Conservation (phyloP, 2,113 vertebrate species). For the Prionailurus viverrinus region DNA sequence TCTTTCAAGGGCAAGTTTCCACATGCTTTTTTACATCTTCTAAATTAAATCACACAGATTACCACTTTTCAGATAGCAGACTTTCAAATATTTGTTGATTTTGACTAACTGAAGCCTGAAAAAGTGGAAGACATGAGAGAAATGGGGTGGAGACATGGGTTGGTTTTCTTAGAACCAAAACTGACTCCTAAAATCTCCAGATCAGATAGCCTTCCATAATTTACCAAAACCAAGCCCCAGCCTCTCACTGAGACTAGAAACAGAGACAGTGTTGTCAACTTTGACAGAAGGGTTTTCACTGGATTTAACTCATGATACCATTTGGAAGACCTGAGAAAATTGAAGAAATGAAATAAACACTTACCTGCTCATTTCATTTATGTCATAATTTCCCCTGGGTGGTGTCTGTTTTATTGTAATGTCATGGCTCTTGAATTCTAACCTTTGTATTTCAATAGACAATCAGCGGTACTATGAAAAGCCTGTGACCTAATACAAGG, state of each 20-base stretch:
- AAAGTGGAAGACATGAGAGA: background rate
- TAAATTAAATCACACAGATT: background rate
- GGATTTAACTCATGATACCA: background rate
- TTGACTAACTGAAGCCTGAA: background rate
- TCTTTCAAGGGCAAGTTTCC: background rate
- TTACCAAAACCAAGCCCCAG: background rate
- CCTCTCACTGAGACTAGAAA: background rate
- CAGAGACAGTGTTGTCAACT: background rate
- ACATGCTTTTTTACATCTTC: background rate
- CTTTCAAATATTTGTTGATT: background rate
- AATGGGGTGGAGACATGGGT: background rate
- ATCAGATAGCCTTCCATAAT: background rate
- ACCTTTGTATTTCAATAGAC: slow-evolving; percentile 65
- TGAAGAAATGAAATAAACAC: slow-evolving; percentile 54
- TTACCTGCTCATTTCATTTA: slow-evolving; percentile 54
- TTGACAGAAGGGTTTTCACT: background rate
- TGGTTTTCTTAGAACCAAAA: slow-evolving; percentile 25
- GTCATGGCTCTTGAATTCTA: slow-evolving; percentile 57
- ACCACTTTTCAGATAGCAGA: background rate
- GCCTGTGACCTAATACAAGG: slow-evolving; percentile 56
- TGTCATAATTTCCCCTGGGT: slow-evolving; percentile 43
- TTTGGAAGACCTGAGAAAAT: background rate
- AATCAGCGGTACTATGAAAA: slow-evolving; percentile 48
- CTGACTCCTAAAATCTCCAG: background rate
- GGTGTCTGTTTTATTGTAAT: slow-evolving; percentile 57